Evolutionary conservation across 2,888 invertebrate genomes (phyloP).

Genomic region (Cyclophora albipunctata): DNA sequence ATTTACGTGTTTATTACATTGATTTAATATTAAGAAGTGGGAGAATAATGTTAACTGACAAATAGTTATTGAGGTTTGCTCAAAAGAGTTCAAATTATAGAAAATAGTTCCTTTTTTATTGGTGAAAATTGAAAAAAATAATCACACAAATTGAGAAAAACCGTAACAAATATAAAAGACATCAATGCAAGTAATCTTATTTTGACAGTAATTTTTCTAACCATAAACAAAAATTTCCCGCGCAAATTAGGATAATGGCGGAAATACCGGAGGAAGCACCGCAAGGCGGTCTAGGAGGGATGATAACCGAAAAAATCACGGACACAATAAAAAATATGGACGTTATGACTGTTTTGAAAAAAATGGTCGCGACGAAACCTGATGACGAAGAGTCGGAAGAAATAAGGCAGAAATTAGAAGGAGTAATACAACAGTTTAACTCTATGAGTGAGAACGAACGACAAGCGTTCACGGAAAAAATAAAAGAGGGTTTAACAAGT

Average conservation of each 20-base stretch:
- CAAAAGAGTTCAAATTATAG: too few relatives aligned
- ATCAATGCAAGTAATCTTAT: too few relatives aligned
- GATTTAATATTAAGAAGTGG: too few relatives aligned
- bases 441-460: slow-evolving; percentile 47
- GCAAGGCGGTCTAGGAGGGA: slow-evolving; percentile 34
- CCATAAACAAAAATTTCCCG: slow-evolving; percentile 3
- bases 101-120: too few relatives aligned
- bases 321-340: slow-evolving; percentile 55
- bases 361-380: slow-evolving; percentile 40
- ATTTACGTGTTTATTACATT: too few relatives aligned
- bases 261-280: slow-evolving; percentile 9
- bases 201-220: too few relatives aligned
- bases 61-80: too few relatives aligned
- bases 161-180: too few relatives aligned
- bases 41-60: too few relatives aligned
- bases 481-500: slow-evolving; percentile 47
- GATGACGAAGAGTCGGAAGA: slow-evolving; percentile 48
- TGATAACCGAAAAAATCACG: slow-evolving; percentile 42
- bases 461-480: slow-evolving; percentile 39
- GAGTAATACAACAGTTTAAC: slow-evolving; percentile 41
- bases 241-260: slow-evolving; percentile 5
- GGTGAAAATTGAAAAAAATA: too few relatives aligned
- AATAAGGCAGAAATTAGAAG: slow-evolving; percentile 40
- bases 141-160: too few relatives aligned
- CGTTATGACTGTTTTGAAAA: slow-evolving; percentile 43